Conservation (phyloP, 2,888 invertebrate species). For the Diarsia rubi region DNA sequence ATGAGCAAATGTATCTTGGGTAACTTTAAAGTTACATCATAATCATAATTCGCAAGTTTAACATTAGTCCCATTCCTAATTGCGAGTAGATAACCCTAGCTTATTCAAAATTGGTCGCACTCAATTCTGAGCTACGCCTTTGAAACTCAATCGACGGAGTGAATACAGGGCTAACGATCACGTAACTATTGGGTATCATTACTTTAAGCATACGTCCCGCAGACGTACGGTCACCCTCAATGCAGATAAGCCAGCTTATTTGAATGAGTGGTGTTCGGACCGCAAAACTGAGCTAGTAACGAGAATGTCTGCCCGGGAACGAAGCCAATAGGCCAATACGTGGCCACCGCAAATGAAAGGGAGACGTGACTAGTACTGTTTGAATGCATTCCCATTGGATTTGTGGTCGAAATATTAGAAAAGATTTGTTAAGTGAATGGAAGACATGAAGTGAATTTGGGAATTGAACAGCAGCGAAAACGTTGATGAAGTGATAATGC, state of each 20-base stretch:
- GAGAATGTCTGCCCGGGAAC: constrained; percentile 58
- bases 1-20: constrained; percentile 17
- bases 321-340: constrained; percentile 70
- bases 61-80: constrained; percentile 44
- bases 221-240: constrained; percentile 56
- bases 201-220: constrained; percentile 41
- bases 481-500: background rate
- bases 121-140: constrained; percentile 33
- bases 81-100: constrained; percentile 22
- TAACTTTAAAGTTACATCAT: constrained; percentile 32
- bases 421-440: constrained; percentile 5
- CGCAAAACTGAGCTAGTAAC: constrained; percentile 75
- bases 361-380: constrained; percentile 71
- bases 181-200: constrained; percentile 51
- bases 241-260: constrained; percentile 76
- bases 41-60: constrained; percentile 37
- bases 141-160: constrained; percentile 28
- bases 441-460: background rate
- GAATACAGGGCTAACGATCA: constrained; percentile 46
- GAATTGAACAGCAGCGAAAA: background rate
- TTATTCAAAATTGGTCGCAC: constrained; percentile 38
- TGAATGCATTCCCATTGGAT: constrained; percentile 34
- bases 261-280: constrained; percentile 75
- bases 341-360: constrained; percentile 75
- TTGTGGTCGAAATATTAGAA: constrained; percentile 11